phyloP scores from a whole-genome alignment of 2,113 vertebrate genomes.

The Ptyas mucosa region DNA sequence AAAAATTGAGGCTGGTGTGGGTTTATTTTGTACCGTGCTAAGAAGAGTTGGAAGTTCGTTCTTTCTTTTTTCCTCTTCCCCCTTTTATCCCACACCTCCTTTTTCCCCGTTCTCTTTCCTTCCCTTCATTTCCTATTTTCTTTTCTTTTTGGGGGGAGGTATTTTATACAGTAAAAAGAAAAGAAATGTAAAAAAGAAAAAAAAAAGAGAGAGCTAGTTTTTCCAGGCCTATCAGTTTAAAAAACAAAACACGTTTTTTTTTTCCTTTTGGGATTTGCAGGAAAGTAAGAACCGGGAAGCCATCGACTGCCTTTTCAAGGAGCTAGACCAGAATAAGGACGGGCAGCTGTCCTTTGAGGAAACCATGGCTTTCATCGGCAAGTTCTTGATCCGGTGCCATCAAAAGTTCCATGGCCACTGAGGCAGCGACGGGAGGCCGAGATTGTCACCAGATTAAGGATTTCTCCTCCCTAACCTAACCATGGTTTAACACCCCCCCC shows the following conservation, averaged over 20 bases:
- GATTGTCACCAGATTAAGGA: background rate
- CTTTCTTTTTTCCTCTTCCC: too few species aligned
- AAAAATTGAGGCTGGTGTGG: too few species aligned
- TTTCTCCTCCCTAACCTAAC: background rate
- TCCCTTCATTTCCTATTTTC: too few species aligned
- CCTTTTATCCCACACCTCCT: too few species aligned
- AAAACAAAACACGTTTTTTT: background rate
- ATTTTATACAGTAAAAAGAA: too few species aligned
- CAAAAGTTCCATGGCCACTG: background rate
- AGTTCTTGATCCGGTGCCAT: accelerated
- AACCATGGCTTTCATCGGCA: accelerated
- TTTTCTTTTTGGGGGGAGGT: too few species aligned
- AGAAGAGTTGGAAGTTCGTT: too few species aligned
- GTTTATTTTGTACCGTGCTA: too few species aligned
- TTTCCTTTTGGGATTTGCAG: background rate
- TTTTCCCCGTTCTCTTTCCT: too few species aligned
- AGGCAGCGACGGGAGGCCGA: background rate
- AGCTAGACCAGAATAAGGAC: background rate
- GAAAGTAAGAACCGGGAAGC: accelerated
- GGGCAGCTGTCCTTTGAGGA: accelerated
- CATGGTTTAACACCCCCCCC: background rate
- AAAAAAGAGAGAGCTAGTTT: too few species aligned
- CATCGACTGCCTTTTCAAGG: accelerated
- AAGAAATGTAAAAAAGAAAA: too few species aligned
- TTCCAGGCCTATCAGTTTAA: too few species aligned